These are phyloP conservation scores for Terrapene triunguis DNA, from an alignment of 2,113 vertebrate species.

Conservation along the genomic window DNA sequence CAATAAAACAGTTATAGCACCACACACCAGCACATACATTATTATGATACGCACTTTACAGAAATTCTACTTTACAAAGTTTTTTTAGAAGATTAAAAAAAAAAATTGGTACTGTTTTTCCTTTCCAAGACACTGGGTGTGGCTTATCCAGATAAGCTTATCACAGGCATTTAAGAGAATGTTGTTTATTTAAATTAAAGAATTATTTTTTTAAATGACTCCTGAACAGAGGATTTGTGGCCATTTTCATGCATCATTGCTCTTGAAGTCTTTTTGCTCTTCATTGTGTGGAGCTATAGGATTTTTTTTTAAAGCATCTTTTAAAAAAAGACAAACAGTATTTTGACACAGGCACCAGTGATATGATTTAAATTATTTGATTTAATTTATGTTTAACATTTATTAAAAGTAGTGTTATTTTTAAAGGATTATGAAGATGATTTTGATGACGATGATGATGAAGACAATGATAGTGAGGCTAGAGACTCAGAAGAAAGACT, in stretches of 20 bases:
- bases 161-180: background rate
- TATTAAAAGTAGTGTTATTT: background rate
- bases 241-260: background rate
- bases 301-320: background rate
- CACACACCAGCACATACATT: background rate
- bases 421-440: conserved; percentile 94
- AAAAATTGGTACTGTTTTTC: background rate
- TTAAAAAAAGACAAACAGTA: background rate
- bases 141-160: conserved; percentile 11
- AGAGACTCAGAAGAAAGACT: background rate
- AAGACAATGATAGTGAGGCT: conserved; percentile 63
- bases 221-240: background rate
- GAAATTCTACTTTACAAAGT: background rate
- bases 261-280: background rate
- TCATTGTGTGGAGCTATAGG: background rate
- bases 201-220: conserved; percentile 3
- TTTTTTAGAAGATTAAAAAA: background rate
- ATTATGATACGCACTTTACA: background rate
- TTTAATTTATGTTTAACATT: background rate
- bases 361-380: background rate
- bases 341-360: background rate
- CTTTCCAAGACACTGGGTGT: background rate
- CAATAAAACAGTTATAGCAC: background rate
- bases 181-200: background rate
- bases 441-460: conserved; percentile 89